Base-by-base conservation (phyloP, 1,140 invertebrate genomes). In the Halesus radiatus region DNA sequence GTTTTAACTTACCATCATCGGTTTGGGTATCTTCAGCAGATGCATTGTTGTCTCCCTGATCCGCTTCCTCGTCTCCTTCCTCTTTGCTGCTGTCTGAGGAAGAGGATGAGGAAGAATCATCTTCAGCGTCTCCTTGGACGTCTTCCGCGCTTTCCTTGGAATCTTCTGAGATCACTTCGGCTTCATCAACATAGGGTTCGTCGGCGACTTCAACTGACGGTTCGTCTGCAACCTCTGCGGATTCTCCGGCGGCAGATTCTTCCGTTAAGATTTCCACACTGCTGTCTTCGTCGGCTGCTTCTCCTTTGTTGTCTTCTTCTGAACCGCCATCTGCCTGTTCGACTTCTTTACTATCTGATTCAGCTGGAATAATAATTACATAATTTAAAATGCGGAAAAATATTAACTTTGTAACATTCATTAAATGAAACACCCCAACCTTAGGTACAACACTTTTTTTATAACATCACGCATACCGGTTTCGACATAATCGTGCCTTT, bases 151-250 rank as follows among this genome's bases (percentile, higher is more conserved):
- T 88, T 62, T 87, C 86, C 37, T 83, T 84, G 60, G 83, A 83
- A 58, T 87, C 78, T 54, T 85, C 84, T 18, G 74, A 58, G 45
- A 83, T 85, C 66, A 81, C 85, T 64, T 84, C 81, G 58, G 84
- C 85, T 85, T 86, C 85, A 83, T 87, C 85, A 81, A 90, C 87
- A 85, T 90, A 90, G 50, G 88, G 88, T 80, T 88, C 88, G 77
- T 90, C 90, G 68, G 89, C 89, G 75, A 88, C 86, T 85, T 88
- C 87, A 74, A 90, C 82, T 54, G 88, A 86, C 50, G 87, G 87
- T 66, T 81, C 84, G 73, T 88, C 86, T 23, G 86, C 85, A 81
- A 83, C 78, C 66, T 85, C 85, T 58, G 66, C 78, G 32, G 62
- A 76, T 50, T 66, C 56, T 37, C 53, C 81, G 22, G 72, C 80